Base-by-base conservation (phyloP, 2,797 vertebrate genomes). In the Malurus leucopterus region DNA sequence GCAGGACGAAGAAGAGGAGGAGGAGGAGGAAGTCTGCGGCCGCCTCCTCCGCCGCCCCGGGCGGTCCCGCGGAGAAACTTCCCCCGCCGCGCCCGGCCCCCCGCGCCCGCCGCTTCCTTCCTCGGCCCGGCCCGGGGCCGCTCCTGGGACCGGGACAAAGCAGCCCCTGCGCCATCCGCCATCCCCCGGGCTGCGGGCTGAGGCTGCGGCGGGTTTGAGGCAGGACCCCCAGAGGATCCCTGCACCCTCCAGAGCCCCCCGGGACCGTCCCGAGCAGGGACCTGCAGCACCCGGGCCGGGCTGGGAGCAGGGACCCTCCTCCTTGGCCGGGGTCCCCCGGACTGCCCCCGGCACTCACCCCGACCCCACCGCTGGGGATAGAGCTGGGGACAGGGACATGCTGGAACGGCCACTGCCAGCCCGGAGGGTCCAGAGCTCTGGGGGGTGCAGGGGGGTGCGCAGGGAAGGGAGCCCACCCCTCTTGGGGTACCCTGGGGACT, bases 61-160 rank as follows among this genome's bases (percentile, higher is more conserved):
- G 85, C 85, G 77, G 85, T 68, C 70, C 85, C 85, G 63, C 63
- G 57, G 29, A 75, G 85, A 75, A 88, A 69, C 77, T 88, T 88
- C 84, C 69, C 84, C 54, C 49, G 55, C 57, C 72, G 57, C 82
- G 57, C 73, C 71, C 71, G 54, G 65, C 73, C 54, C 34, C 70
- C 81, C 81, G 22, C 63, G 36, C 63, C 55, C 63, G 23, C 43
- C 63, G 70, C 77, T 82, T 88, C 77, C 85, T 88, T 81, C 84
- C 85, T 44, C 78, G 64, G 26, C 47, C 58, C 38, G 40, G 43
- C 38, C 57, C 24, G 34, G 34, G 58, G 50, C 27, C 64, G 26
- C 26, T 4, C 20, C 67, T 13, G 50, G 64, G 21, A 36, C n/a
- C n/a, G 51, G 29, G 71, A 32, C 34, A 23, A 47, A 27, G 65